Evolutionary conservation across 2,113 vertebrate species (phyloP), one percentile per base, ranked within the genome.

Genomic region (Cyrtonyx montezumae): DNA sequence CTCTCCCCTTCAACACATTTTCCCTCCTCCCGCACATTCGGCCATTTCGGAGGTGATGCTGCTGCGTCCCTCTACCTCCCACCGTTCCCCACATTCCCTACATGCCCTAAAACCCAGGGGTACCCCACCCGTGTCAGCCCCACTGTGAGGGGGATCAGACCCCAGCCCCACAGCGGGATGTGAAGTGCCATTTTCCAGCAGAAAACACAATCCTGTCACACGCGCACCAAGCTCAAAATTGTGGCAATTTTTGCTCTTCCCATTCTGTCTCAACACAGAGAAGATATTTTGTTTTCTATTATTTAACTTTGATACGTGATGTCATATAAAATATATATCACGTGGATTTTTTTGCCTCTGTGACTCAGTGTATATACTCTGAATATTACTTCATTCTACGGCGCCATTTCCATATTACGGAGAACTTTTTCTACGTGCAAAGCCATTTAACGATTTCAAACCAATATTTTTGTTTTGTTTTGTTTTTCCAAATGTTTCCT

Each of bases 101-200:
- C 0, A 0, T 28, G n/a, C 34, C 61, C 65, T 16, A 6, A 63
- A 74, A 59, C 3, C 3, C 9, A 48, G 8, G 4, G 25, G 16
- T 56, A 6, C 13, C 10, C 40, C 59, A 23, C 17, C 1, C 0
- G 30, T 56, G n/a, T 23, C 51, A 30, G 51, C 51, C 26, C 51
- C 51, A 53, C 51, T 36, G n/a, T 2, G 56, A 32, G 16, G 37
- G 23, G 73, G n/a, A 67, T 4, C 48, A 65, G 37, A 58, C 30
- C 13, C n/a, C 73, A 37, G n/a, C 18, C 74, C 58, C 53, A 40
- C 40, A 51, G 55, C 55, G n/a, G n/a, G 48, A 11, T 30, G 19
- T 32, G 3, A n/a, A 58, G 19, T 40, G 55, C 19, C 63, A 9
- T 91, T 94, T 95, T 91, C 28, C 12, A 34, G 58, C 49, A 55